phyloP scores from a whole-genome alignment of 2,113 vertebrate species.

The Meriones unguiculatus region DNA sequence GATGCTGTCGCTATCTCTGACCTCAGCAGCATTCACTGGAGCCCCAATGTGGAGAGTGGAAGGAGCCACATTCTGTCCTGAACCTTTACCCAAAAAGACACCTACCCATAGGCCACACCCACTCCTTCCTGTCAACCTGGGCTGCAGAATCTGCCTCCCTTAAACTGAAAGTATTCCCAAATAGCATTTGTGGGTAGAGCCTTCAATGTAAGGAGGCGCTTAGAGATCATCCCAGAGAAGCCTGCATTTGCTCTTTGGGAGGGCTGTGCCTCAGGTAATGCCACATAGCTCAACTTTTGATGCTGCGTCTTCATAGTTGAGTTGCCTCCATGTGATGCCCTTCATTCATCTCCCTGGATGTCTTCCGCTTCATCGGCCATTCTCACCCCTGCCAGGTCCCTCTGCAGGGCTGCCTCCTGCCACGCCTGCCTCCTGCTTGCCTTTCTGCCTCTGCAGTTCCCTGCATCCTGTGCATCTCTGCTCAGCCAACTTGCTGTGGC shows the following conservation, averaged over 20 bases:
- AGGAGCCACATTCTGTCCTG: too few relatives aligned
- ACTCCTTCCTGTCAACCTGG: accelerated
- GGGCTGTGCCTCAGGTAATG: neutral
- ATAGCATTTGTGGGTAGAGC: neutral
- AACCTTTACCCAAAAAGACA: too few relatives aligned
- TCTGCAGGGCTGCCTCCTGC: accelerated
- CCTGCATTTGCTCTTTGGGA: neutral
- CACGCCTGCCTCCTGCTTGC: accelerated
- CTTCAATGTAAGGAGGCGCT: neutral
- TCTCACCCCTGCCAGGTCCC: accelerated
- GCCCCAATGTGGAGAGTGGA: accelerated
- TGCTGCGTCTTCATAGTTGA: accelerated
- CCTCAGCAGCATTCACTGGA: accelerated
- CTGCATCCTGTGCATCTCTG: neutral
- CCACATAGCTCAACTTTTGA: too few relatives aligned
- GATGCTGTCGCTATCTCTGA: too few relatives aligned
- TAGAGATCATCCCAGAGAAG: neutral
- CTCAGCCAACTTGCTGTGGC: accelerated
- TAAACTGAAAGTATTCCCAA: neutral
- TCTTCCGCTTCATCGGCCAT: neutral
- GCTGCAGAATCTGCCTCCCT: neutral
- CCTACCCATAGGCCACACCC: accelerated
- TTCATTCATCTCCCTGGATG: accelerated
- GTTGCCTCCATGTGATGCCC: neutral
- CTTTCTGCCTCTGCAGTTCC: accelerated